Percentiles rank a stretch among this genome's conserved stretches.
These are phyloP conservation scores for Brenthis daphne DNA, from an alignment of 2,888 invertebrate genomes.

Conservation along the genomic window DNA sequence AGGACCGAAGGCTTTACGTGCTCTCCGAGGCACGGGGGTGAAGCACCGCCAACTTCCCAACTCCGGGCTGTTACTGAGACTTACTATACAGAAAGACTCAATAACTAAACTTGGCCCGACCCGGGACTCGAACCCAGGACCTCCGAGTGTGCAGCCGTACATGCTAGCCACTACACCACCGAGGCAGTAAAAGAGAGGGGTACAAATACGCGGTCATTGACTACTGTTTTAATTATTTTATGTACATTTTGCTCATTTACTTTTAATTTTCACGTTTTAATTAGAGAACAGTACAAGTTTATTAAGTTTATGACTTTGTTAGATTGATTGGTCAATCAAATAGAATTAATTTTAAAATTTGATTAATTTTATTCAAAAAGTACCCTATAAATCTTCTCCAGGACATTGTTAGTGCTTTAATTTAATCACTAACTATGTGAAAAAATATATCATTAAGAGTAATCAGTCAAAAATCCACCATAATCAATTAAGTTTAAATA, in stretches of 20 bases:
- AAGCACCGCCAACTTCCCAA: no score
- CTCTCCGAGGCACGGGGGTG: no score
- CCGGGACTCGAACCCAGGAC: no score
- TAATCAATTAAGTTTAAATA: no score
- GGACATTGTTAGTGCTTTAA: constrained; percentile 7
- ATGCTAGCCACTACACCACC: no score
- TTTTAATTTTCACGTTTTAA: constrained; percentile 1
- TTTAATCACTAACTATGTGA: background rate
- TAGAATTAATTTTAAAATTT: constrained; percentile 3
- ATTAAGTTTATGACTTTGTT: constrained; percentile 14
- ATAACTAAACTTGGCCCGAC: no score
- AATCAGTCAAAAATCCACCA: background rate
- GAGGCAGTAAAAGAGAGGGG: no score
- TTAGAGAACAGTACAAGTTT: constrained; percentile 17
- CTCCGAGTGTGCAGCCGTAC: no score
- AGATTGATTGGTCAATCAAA: constrained; percentile 19
- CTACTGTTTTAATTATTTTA: constrained; percentile 4
- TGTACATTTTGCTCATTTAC: background rate
- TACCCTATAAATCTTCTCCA: constrained; percentile 10
- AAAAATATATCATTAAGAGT: background rate
- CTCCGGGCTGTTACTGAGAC: no score
- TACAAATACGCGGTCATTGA: background rate
- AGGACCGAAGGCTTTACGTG: no score
- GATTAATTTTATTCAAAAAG: constrained; percentile 1
- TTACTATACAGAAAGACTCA: no score